Evolutionary conservation across 2,888 invertebrate genomes (phyloP).

Genomic region (Cheilosia scutellata): DNA sequence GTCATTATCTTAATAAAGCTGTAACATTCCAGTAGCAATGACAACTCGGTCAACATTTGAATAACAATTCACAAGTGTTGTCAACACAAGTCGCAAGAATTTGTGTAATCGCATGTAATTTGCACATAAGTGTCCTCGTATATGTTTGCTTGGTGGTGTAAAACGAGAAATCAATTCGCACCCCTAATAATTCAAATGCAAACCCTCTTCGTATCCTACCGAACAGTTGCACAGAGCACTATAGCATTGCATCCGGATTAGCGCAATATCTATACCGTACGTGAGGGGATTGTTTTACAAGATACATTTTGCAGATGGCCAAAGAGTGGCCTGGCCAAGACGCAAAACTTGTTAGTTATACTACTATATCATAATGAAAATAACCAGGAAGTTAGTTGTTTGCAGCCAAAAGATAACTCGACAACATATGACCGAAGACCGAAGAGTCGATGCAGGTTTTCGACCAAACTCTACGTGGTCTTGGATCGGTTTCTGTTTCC

Average conservation of each 20-base stretch:
- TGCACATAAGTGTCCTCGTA: neutral
- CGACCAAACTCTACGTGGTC: conserved; percentile 23
- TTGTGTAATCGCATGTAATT: conserved; percentile 10
- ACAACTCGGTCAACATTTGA: conserved; percentile 9
- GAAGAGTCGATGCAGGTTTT: conserved; percentile 51
- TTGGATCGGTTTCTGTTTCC: conserved; percentile 56
- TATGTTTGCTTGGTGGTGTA: neutral
- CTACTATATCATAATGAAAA: conserved; percentile 38
- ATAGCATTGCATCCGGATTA: conserved; percentile 19
- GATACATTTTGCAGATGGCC: conserved; percentile 13
- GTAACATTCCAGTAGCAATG: neutral
- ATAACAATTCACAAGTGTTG: conserved; percentile 1
- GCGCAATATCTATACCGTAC: neutral
- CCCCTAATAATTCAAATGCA: conserved; percentile 18
- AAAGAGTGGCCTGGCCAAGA: conserved; percentile 32
- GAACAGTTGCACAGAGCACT: neutral
- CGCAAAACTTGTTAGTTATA: conserved; percentile 35
- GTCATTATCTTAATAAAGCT: conserved; percentile 2
- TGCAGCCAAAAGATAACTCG: conserved; percentile 46
- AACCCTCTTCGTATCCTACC: neutral
- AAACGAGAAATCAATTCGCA: neutral
- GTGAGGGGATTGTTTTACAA: conserved; percentile 13
- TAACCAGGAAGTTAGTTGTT: conserved; percentile 63
- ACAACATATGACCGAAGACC: conserved; percentile 1
- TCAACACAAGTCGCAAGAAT: neutral